Conservation (phyloP, 2,113 vertebrate species). For the Cinclus cinclus region DNA sequence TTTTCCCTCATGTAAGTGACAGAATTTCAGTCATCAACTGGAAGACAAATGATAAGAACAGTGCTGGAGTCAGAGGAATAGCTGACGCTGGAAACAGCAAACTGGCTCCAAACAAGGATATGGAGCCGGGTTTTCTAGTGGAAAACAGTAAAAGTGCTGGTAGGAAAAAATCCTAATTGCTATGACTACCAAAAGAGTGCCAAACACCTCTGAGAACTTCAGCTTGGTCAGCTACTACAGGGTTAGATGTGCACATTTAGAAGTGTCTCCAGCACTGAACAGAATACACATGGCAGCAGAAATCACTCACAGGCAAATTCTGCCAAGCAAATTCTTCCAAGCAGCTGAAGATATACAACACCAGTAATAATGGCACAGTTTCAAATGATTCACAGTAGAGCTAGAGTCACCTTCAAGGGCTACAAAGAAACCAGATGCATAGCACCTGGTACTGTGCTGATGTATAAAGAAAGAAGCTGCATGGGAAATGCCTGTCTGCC, state of each 20-base stretch:
- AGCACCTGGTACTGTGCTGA: neutral
- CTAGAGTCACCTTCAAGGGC: neutral
- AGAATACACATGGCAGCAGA: neutral
- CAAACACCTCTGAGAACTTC: neutral
- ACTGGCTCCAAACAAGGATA: neutral
- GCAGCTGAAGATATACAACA: neutral
- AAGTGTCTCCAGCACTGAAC: neutral
- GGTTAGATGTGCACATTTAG: neutral
- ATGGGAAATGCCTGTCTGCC: neutral
- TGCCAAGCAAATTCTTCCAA: neutral
- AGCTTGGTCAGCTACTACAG: neutral
- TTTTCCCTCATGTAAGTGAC: neutral
- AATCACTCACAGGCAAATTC: neutral
- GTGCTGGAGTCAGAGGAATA: neutral
- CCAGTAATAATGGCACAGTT: neutral
- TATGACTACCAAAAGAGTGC: neutral
- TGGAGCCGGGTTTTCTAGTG: neutral
- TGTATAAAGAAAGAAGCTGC: neutral
- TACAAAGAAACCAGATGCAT: neutral
- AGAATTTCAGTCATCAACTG: neutral
- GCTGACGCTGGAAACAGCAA: neutral
- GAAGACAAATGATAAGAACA: neutral
- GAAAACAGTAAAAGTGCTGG: neutral
- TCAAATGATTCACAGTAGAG: neutral
- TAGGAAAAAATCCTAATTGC: neutral